phyloP scores from a whole-genome alignment of 2,113 vertebrate genomes.

The Forbesichthys papilliferus region DNA sequence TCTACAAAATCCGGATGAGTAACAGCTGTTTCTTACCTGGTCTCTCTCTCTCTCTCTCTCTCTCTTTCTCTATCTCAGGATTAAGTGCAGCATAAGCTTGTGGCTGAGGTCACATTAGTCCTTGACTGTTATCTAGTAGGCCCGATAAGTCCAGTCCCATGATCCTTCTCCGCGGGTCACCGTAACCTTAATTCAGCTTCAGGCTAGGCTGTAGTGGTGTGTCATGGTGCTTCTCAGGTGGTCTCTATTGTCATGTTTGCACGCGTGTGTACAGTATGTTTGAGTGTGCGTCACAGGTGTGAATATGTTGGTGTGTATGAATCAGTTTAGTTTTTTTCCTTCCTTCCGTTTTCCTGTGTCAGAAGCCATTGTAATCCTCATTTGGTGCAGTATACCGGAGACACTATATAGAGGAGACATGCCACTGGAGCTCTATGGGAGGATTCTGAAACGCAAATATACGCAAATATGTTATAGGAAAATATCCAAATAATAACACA shows the following conservation, averaged over 20 bases:
- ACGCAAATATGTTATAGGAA: too few relatives aligned
- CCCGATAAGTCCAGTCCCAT: constrained; percentile 1
- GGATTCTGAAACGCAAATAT: too few relatives aligned
- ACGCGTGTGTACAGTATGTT: neutral
- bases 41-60: neutral
- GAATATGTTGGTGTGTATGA: too few relatives aligned
- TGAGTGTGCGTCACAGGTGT: neutral
- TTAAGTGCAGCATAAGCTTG: constrained; percentile 45
- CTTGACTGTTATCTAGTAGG: constrained; percentile 11
- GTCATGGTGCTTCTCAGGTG: neutral
- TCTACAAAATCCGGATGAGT: neutral
- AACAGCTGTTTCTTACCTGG: neutral
- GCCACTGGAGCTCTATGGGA: too few relatives aligned
- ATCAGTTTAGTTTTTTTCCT: too few relatives aligned
- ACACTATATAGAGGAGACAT: too few relatives aligned
- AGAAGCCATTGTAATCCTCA: neutral
- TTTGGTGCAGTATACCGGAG: neutral
- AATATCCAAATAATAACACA: too few relatives aligned
- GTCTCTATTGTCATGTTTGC: too few relatives aligned
- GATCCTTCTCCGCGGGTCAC: constrained; percentile 17
- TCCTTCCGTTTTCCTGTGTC: too few relatives aligned
- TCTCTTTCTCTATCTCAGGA: constrained; percentile 16
- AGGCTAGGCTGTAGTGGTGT: constrained; percentile 14
- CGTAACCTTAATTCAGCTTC: constrained; percentile 27
- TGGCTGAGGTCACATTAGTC: constrained; percentile 13